A percentile compares a stretch with the other conserved stretches of the same genome.
phyloP scores from a whole-genome alignment of 2,888 invertebrate genomes.

The Agrochola litura region DNA sequence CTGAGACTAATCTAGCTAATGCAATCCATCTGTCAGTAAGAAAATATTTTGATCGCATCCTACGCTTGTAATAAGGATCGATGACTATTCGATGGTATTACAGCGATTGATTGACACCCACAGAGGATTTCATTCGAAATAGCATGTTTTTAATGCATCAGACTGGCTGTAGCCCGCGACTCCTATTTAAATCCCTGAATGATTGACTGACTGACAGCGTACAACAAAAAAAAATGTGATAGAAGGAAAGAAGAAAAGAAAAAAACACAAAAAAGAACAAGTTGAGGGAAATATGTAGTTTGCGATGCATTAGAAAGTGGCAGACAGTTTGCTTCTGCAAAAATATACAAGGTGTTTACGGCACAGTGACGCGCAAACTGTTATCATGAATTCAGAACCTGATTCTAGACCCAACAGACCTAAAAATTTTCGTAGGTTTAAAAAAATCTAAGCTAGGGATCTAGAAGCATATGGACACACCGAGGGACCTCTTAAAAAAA shows the following conservation, averaged over 20 bases:
- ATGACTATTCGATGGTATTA: conserved; percentile 28
- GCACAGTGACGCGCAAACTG: not conserved
- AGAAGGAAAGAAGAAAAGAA: no score
- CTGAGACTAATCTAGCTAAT: conserved; percentile 22
- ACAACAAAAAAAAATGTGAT: not conserved
- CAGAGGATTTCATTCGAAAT: conserved; percentile 15
- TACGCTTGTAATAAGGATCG: conserved; percentile 30
- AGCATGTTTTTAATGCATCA: conserved; percentile 2
- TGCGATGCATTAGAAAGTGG: not conserved
- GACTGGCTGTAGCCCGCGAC: not conserved
- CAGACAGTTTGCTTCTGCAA: not conserved
- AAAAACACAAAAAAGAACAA: no score
- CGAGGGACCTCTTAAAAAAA: no score
- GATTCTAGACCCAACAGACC: no score
- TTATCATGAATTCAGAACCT: no score
- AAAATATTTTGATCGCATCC: conserved; percentile 35
- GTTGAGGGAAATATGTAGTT: no score
- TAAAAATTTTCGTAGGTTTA: no score
- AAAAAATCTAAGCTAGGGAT: no score
- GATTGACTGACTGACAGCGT: conserved; percentile 1
- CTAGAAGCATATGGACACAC: no score
- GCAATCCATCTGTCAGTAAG: conserved; percentile 15
- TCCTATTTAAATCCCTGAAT: not conserved
- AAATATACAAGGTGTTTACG: not conserved
- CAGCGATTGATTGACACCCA: conserved; percentile 42